These are phyloP conservation scores for Hyposoter dolosus DNA, from an alignment of 2,888 invertebrate species.

Conservation along the genomic window DNA sequence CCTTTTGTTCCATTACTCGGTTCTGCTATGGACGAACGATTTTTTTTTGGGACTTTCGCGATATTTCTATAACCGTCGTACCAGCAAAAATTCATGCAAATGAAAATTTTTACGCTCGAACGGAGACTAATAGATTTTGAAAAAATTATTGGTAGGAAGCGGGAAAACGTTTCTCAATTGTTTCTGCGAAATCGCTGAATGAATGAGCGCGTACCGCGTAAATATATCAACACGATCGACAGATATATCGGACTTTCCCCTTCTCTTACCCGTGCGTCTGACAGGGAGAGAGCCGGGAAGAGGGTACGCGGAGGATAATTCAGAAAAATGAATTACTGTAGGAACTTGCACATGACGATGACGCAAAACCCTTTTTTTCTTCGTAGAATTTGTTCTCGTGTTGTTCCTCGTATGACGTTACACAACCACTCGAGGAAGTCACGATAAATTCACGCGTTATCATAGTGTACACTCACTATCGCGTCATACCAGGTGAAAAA, in stretches of 20 bases:
- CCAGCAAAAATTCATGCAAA: background rate
- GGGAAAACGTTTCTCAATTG: slow-evolving; percentile 38
- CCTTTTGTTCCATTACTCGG: background rate
- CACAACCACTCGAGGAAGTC: slow-evolving; percentile 8
- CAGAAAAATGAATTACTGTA: slow-evolving; percentile 48
- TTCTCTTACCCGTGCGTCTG: background rate
- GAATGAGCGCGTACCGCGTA: slow-evolving; percentile 26
- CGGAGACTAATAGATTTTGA: slow-evolving; percentile 28
- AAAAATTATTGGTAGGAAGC: slow-evolving; percentile 12
- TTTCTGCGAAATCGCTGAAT: slow-evolving; percentile 48
- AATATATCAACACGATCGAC: slow-evolving; percentile 26
- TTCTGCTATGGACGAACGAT: background rate
- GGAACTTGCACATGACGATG: slow-evolving; percentile 32
- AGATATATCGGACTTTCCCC: slow-evolving; percentile 15
- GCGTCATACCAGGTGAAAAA: slow-evolving; percentile 33
- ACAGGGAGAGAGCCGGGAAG: slow-evolving; percentile 24
- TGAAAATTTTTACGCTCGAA: slow-evolving; percentile 1
- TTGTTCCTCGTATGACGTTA: slow-evolving; percentile 1
- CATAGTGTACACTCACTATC: slow-evolving; percentile 35
- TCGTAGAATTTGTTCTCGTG: slow-evolving; percentile 32
- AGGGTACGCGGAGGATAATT: slow-evolving; percentile 36
- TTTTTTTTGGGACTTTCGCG: background rate
- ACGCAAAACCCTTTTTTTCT: slow-evolving; percentile 42
- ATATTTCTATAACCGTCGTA: slow-evolving; percentile 12
- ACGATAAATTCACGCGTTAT: slow-evolving; percentile 48